These are phyloP conservation scores for Tupaia tana DNA, from an alignment of 2,113 vertebrate genomes.

Conservation along the genomic window DNA sequence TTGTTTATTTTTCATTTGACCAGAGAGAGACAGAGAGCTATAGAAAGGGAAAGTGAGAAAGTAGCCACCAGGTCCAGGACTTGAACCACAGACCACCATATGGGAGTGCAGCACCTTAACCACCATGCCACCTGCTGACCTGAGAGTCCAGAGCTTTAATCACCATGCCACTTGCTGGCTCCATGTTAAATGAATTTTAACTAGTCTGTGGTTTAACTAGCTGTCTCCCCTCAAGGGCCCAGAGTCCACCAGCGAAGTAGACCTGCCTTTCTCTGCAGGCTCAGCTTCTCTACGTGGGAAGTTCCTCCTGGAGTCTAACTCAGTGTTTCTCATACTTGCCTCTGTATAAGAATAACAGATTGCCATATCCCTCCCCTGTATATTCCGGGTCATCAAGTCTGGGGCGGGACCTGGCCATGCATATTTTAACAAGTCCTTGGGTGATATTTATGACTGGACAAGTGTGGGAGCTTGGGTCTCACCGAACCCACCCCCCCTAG, in stretches of 20 bases:
- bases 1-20: no score
- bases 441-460: neutral
- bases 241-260: neutral
- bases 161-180: no score
- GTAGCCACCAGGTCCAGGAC: no score
- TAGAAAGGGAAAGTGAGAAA: no score
- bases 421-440: neutral
- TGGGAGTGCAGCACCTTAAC: no score
- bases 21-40: no score
- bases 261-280: neutral
- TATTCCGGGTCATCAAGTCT: neutral
- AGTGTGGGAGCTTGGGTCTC: neutral
- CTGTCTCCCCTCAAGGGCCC: neutral
- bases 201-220: neutral
- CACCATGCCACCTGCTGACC: no score
- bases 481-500: neutral
- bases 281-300: neutral
- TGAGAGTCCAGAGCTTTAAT: no score
- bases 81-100: no score
- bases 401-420: neutral
- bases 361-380: neutral
- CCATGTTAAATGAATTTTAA: neutral
- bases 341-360: neutral
- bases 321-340: neutral
- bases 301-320: neutral